These are phyloP conservation scores for Stramonita haemastoma DNA, from an alignment of 2,888 invertebrate genomes.

Conservation along the genomic window DNA sequence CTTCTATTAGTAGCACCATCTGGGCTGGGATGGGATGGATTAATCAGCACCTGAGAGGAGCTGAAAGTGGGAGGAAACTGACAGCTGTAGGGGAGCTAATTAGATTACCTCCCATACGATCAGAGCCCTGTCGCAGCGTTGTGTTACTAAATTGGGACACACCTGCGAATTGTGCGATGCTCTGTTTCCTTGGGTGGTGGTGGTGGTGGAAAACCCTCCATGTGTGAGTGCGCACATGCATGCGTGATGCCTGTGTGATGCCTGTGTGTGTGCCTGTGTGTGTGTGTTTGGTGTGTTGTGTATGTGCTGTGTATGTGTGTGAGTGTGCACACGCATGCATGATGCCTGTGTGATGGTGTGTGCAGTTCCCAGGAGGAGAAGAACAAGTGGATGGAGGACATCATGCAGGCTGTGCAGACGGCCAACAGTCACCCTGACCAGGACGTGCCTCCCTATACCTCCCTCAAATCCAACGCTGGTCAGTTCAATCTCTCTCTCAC, in stretches of 20 bases:
- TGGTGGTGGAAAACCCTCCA: no score
- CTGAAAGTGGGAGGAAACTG: no score
- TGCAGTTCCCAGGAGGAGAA: conserved; percentile 89
- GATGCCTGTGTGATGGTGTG: not conserved
- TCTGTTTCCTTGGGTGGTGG: no score
- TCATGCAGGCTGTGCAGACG: conserved; percentile 80
- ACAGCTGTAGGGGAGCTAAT: no score
- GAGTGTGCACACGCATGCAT: not conserved
- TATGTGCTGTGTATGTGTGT: not conserved
- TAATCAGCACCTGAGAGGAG: no score
- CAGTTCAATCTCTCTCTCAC: conserved; percentile 26
- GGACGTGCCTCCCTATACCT: conserved; percentile 72
- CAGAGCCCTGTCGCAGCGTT: no score
- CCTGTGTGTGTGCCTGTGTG: conserved; percentile 12
- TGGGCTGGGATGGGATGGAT: no score
- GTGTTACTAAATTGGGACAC: no score
- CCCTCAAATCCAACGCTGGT: conserved; percentile 74
- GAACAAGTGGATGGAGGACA: conserved; percentile 91
- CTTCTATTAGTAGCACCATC: no score
- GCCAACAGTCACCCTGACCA: conserved; percentile 78
- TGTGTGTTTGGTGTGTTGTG: not conserved
- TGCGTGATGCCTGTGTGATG: not conserved
- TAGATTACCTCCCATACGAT: no score
- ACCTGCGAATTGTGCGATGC: no score
- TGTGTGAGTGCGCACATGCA: no score